Conservation (phyloP, 2,888 invertebrate species). For the Cephus pulcher region DNA sequence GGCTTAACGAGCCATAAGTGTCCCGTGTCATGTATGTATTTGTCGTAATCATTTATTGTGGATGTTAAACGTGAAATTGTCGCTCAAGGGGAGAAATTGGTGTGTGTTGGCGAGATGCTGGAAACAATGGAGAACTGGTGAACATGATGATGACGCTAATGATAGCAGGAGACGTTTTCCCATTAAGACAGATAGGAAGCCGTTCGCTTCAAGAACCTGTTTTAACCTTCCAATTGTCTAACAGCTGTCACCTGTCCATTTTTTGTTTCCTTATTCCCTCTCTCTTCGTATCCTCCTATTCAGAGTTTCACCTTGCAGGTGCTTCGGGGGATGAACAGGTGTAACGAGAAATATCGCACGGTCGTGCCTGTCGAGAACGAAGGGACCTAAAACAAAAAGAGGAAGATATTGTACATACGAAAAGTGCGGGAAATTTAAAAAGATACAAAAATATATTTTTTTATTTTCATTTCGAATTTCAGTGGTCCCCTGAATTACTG, state of each 20-base stretch:
- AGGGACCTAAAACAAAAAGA: background rate
- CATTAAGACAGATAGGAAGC: background rate
- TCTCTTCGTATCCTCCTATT: background rate
- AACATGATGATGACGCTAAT: background rate
- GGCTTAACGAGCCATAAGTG: background rate
- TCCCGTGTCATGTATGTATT: background rate
- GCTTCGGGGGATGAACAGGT: background rate
- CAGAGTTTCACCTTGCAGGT: background rate
- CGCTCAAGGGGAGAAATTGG: background rate
- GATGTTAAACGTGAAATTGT: background rate
- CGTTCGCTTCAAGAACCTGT: background rate
- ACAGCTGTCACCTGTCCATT: background rate
- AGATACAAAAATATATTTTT: background rate
- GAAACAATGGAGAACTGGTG: background rate
- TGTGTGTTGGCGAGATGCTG: background rate
- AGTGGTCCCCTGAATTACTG: too few species aligned
- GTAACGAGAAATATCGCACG: background rate
- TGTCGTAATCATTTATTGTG: background rate
- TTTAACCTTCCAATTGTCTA: background rate
- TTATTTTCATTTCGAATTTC: too few species aligned
- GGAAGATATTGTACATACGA: background rate
- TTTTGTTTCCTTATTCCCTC: background rate
- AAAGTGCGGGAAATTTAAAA: background rate
- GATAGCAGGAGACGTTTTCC: background rate
- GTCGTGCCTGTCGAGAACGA: background rate